phyloP scores from a whole-genome alignment of 2,888 invertebrate species.

The Camptogramma bilineatum region DNA sequence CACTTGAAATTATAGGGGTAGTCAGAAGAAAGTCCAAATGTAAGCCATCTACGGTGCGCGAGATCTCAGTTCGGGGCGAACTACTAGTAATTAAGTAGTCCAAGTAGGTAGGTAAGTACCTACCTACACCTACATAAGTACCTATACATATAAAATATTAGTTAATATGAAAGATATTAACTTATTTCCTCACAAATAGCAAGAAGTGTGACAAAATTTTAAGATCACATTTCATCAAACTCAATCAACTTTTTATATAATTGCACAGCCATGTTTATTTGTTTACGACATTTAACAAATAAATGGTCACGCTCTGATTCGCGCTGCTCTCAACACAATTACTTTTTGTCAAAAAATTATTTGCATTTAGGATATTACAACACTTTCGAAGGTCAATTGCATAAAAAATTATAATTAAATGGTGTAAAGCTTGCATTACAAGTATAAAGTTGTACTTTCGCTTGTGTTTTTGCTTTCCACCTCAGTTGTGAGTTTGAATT shows the following conservation, averaged over 20 bases:
- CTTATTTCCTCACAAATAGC: neutral
- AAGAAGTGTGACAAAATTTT: neutral
- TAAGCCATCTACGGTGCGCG: no score
- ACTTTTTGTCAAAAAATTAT: conserved; percentile 33
- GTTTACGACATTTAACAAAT: conserved; percentile 34
- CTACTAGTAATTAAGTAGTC: no score
- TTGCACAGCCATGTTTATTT: conserved; percentile 27
- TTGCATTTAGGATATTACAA: conserved; percentile 23
- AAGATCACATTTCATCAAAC: neutral
- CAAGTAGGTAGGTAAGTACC: no score
- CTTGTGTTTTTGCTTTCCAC: neutral
- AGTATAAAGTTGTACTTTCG: neutral
- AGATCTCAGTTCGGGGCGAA: no score
- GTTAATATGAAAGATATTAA: neutral
- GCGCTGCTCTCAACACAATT: conserved; percentile 29
- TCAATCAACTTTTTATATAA: conserved; percentile 16
- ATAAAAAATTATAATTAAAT: conserved; percentile 6
- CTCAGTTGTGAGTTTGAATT: no score
- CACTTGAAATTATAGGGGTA: no score
- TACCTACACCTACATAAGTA: no score
- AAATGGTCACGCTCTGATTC: conserved; percentile 42
- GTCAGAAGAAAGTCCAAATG: no score
- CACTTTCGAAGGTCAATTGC: conserved; percentile 19
- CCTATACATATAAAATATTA: no score
- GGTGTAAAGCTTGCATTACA: neutral